A percentile compares a stretch with the other conserved stretches of the same genome.
phyloP scores from a whole-genome alignment of 2,888 invertebrate genomes.

The Oasisia sp. region DNA sequence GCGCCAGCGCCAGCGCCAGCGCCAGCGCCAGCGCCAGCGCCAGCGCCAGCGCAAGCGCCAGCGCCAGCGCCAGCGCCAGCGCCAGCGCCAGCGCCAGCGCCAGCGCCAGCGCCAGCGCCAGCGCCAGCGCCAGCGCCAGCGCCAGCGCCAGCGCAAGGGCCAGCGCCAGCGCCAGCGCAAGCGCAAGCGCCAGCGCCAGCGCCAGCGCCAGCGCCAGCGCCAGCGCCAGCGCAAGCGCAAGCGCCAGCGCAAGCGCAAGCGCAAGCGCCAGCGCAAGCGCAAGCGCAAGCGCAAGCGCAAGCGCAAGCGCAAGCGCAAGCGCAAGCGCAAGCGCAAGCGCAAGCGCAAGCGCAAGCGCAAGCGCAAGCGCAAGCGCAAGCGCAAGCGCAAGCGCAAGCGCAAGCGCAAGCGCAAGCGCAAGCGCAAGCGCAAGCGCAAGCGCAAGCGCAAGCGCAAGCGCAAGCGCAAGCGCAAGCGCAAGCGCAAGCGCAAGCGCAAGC shows the following conservation, averaged over 20 bases:
- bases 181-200: too few species aligned
- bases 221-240: too few species aligned
- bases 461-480: background rate
- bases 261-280: background rate
- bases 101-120: too few species aligned
- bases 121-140: background rate
- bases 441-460: background rate
- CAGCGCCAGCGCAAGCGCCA: background rate
- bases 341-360: too few species aligned
- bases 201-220: too few species aligned
- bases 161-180: accelerated
- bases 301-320: background rate
- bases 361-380: background rate
- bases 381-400: too few species aligned
- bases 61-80: background rate
- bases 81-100: background rate
- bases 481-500: background rate
- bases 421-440: background rate
- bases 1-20: background rate
- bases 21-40: background rate
- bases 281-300: background rate
- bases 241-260: background rate
- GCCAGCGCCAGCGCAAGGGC: too few species aligned
- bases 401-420: background rate
- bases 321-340: background rate